These are phyloP conservation scores for Cotesia typhae DNA, from an alignment of 1,140 invertebrate species.

Conservation along the genomic window DNA sequence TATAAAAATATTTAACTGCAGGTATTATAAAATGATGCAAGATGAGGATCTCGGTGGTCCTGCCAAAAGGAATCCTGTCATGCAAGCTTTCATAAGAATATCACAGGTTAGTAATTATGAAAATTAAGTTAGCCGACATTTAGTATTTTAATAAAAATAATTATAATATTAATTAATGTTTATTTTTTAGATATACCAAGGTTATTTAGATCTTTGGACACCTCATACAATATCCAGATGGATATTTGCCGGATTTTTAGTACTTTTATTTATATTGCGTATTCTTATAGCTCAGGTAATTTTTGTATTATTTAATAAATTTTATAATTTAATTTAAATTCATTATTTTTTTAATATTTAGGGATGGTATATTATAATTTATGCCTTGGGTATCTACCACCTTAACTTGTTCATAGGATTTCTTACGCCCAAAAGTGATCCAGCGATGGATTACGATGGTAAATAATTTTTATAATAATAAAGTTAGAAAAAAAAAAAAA, in stretches of 20 bases:
- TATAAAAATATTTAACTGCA: conserved; percentile 11
- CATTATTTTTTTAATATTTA: conserved; percentile 66
- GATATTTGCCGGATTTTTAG: conserved; percentile 51
- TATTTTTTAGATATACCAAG: conserved; percentile 59
- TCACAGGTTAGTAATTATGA: conserved; percentile 54
- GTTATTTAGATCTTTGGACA: conserved; percentile 61
- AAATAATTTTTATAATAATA: conserved; percentile 37
- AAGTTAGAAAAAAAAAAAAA: no score
- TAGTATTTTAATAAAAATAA: conserved; percentile 34
- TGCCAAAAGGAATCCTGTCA: conserved; percentile 54
- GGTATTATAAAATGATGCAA: conserved; percentile 62
- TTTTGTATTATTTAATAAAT: not conserved
- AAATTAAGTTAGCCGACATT: conserved; percentile 24
- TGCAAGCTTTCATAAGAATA: conserved; percentile 57
- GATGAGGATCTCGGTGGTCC: conserved; percentile 63
- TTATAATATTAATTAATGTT: conserved; percentile 15
- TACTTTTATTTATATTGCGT: conserved; percentile 59
- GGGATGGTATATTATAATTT: conserved; percentile 99
- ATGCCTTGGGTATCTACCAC: conserved; percentile 98
- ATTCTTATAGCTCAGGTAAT: conserved; percentile 47
- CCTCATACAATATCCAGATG: conserved; percentile 60
- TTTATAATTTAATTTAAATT: not conserved
- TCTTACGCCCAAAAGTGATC: conserved; percentile 99
- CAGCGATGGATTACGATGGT: conserved; percentile 92
- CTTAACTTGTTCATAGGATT: conserved; percentile 99